Evolutionary conservation across 1,140 invertebrate genomes (phyloP).

Genomic region (Ceratoteleas bidentatus): DNA sequence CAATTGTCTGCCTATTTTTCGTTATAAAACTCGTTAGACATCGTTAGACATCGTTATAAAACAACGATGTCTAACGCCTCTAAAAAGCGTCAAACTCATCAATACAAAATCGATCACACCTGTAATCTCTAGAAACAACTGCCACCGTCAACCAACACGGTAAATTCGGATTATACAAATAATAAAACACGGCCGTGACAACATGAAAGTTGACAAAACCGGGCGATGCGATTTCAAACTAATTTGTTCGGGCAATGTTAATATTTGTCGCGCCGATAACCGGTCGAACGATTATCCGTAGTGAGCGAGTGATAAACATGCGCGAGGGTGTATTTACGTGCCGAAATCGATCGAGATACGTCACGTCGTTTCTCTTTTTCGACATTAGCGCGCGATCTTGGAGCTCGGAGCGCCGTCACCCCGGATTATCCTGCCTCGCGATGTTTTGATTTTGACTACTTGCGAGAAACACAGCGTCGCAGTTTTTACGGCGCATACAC

Average conservation of each 20-base stretch:
- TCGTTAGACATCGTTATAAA: no score
- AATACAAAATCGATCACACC: no score
- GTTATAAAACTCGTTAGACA: no score
- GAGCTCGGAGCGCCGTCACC: slow-evolving; percentile 12
- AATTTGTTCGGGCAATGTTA: not conserved
- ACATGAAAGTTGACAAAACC: not conserved
- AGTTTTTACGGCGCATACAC: slow-evolving; percentile 16
- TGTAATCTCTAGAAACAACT: no score
- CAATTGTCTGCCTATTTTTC: no score
- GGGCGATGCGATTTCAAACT: not conserved
- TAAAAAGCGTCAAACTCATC: no score
- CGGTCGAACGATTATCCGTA: slow-evolving; percentile 3
- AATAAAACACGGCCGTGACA: not conserved
- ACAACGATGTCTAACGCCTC: no score
- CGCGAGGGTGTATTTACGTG: slow-evolving; percentile 14
- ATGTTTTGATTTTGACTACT: slow-evolving; percentile 34
- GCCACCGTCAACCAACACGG: not conserved
- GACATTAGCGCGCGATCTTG: slow-evolving; percentile 31
- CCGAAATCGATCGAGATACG: slow-evolving; percentile 20
- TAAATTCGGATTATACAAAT: not conserved
- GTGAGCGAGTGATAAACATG: not conserved
- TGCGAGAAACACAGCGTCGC: slow-evolving; percentile 20
- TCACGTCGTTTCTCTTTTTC: slow-evolving; percentile 9
- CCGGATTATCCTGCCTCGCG: slow-evolving; percentile 25
- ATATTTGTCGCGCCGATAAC: slow-evolving; percentile 3